A percentile compares a stretch with the other conserved stretches of the same genome.
Evolutionary conservation across 2,888 invertebrate species (phyloP).

Genomic region (Calameuta idolon): DNA sequence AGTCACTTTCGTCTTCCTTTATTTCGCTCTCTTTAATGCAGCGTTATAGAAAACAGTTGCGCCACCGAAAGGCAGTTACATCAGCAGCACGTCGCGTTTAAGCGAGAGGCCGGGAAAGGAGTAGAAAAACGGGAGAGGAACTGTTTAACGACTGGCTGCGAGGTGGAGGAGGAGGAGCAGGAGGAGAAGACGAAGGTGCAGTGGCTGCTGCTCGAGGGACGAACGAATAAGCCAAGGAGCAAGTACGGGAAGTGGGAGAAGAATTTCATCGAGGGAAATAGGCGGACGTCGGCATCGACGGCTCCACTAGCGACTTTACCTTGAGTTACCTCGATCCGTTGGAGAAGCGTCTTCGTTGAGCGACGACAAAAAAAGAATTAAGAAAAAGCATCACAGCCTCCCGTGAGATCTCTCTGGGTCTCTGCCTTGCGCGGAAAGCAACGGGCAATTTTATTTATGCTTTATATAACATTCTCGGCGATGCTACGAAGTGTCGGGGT

Average conservation of each 20-base stretch:
- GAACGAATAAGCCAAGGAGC: neutral
- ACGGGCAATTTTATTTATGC: conserved; percentile 55
- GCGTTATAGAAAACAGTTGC: neutral
- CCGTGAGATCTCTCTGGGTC: neutral
- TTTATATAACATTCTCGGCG: conserved; percentile 47
- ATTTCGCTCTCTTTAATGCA: neutral
- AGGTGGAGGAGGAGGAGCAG: too few species aligned
- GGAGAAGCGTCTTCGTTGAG: neutral
- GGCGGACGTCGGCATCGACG: neutral
- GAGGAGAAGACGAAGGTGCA: too few species aligned
- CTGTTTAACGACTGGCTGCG: neutral
- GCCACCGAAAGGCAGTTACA: neutral
- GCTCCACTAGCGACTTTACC: neutral
- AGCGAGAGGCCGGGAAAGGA: neutral
- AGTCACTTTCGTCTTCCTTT: neutral
- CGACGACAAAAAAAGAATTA: neutral
- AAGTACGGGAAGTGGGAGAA: neutral
- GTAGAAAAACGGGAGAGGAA: neutral
- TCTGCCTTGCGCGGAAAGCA: neutral
- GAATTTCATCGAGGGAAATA: neutral
- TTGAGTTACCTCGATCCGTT: neutral
- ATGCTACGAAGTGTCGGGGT: conserved; percentile 45
- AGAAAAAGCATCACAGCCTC: neutral
- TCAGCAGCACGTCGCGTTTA: neutral
- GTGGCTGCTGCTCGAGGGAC: neutral